A percentile compares a stretch with the other conserved stretches of the same genome.
These are phyloP conservation scores for Carassius auratus DNA, from an alignment of 2,113 vertebrate genomes.

Conservation along the genomic window DNA sequence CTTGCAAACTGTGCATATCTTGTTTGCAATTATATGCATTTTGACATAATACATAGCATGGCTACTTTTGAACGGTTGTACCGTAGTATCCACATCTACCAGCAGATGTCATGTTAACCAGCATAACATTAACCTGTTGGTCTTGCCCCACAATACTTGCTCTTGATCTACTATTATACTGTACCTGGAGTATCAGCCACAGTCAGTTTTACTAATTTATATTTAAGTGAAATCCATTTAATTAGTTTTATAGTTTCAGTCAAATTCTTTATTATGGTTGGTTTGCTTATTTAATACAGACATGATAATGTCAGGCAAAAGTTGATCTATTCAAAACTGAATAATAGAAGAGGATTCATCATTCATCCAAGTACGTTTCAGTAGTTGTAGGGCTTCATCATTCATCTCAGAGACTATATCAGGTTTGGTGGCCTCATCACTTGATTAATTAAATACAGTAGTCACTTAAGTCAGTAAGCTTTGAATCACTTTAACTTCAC, in stretches of 20 bases:
- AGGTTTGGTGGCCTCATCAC: not conserved
- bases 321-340: not conserved
- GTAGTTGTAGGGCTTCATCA: not conserved
- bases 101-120: not conserved
- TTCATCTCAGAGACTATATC: not conserved
- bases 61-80: not conserved
- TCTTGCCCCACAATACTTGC: not conserved
- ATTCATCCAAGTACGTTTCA: not conserved
- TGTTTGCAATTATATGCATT: not conserved
- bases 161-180: not conserved
- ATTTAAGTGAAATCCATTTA: not conserved
- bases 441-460: conserved; percentile 23
- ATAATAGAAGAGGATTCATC: not conserved
- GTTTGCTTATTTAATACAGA: not conserved
- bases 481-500: not conserved
- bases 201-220: not conserved
- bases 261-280: not conserved
- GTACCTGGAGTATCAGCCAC: not conserved
- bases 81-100: not conserved
- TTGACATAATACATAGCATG: not conserved
- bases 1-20: not conserved
- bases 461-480: not conserved
- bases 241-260: not conserved
- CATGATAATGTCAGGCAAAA: not conserved
- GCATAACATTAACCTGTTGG: not conserved